phyloP scores from a whole-genome alignment of 2,113 vertebrate genomes.

The Turdus rufiventris region DNA sequence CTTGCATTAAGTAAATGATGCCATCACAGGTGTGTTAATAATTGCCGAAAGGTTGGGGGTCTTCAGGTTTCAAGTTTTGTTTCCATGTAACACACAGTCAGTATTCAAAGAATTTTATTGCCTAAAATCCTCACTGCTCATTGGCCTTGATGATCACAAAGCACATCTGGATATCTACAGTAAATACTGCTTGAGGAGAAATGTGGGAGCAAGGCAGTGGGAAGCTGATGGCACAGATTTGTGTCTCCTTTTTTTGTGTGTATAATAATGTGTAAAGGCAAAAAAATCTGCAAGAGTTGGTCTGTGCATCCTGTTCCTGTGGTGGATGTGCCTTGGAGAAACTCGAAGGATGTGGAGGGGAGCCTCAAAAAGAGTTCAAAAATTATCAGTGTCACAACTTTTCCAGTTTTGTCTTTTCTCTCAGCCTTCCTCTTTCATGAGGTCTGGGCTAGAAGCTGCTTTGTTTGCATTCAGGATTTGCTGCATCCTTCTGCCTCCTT shows the following conservation, averaged over 20 bases:
- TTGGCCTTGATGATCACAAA: background rate
- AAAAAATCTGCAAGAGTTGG: background rate
- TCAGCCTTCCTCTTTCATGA: background rate
- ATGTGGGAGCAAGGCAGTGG: background rate
- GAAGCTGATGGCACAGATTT: background rate
- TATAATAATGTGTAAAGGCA: background rate
- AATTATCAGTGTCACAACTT: background rate
- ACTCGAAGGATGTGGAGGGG: background rate
- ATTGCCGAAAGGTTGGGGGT: background rate
- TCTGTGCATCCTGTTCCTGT: background rate
- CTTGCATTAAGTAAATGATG: background rate
- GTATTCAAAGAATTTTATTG: background rate
- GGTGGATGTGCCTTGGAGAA: background rate
- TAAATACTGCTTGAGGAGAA: background rate
- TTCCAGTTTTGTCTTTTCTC: background rate
- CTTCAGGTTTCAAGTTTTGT: background rate
- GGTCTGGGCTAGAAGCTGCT: background rate
- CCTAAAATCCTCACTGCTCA: background rate
- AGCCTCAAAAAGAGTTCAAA: background rate
- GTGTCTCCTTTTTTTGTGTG: background rate
- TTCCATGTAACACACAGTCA: background rate
- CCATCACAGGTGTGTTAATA: background rate
- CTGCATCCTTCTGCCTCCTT: background rate
- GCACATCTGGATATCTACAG: background rate
- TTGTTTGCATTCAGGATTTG: background rate